A percentile compares a stretch with the other conserved stretches of the same genome.
These are phyloP conservation scores for Andinoacara biseriatus DNA, from an alignment of 2,113 vertebrate genomes.

Conservation along the genomic window DNA sequence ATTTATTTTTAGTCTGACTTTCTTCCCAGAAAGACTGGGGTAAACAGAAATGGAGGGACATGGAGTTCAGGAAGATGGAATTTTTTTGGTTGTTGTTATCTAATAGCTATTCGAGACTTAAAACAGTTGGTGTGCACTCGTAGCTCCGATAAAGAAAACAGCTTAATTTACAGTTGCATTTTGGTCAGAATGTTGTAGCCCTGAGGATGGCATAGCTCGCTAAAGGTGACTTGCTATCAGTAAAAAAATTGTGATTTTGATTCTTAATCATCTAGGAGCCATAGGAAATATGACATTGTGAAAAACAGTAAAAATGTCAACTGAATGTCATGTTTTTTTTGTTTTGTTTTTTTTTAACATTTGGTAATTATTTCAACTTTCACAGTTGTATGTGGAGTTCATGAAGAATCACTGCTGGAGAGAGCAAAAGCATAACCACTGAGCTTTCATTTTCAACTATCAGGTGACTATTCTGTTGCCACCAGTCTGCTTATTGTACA, in stretches of 20 bases:
- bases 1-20: slow-evolving; percentile 25
- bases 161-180: slow-evolving; percentile 21
- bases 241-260: background rate
- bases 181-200: slow-evolving; percentile 5
- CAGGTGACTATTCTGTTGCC: background rate
- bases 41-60: slow-evolving; percentile 25
- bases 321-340: background rate
- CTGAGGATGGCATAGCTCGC: background rate
- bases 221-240: slow-evolving; percentile 5
- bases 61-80: slow-evolving; percentile 13
- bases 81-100: slow-evolving; percentile 23
- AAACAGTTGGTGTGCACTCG: background rate
- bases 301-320: background rate
- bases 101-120: slow-evolving; percentile 21
- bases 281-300: background rate
- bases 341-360: too few relatives aligned
- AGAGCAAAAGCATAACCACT: background rate
- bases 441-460: background rate
- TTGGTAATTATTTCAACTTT: background rate
- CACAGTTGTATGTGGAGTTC: background rate
- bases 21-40: slow-evolving; percentile 9
- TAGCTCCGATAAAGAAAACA: background rate
- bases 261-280: background rate
- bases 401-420: too few relatives aligned
- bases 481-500: background rate